Evolutionary conservation across 2,113 vertebrate genomes (phyloP), one percentile per base, ranked within the genome.

Genomic region (Notothenia coriiceps): DNA sequence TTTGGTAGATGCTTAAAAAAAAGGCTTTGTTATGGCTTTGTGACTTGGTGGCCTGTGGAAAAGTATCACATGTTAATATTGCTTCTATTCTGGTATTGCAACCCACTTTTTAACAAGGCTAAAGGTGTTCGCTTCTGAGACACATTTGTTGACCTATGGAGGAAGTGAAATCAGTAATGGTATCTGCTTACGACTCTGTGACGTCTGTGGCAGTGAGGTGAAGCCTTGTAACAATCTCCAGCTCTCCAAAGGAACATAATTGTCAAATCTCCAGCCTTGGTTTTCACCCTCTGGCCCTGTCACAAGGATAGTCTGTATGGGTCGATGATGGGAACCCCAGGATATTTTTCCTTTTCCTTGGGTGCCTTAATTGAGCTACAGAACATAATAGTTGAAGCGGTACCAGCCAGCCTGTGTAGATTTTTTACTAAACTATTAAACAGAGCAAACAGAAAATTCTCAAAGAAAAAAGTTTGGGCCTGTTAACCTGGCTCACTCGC

Each of bases 401-500:
- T 51, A 51, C 64, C 61, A 13, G 20, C 44, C 29, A 44, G 49
- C 52, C 64, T 49, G 60, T 76, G 59, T 55, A 22, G 68, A 80
- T 46, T 62, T 76, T 46, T 86, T 55, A 43, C 35, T 35, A 5
- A 79, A 64, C 75, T 55, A 35, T 61, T 74, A 64, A 78, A 52
- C n/a, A 40, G 35, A 77, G 70, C 51, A 75, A 82, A 79, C 61
- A 76, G 43, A 82, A 62, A 77, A 22, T 70, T 68, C 50, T 54
- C 10, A 51, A 43, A 74, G 18, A 29, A 22, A 82, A 59, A 35
- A 20, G 17, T 73, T 69, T 61, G 17, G 66, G 61, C 59, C 57
- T 59, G 51, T 77, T 72, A 83, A 86, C 71, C 77, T 83, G 78
- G 76, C 83, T 88, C 65, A 25, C 50, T 82, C 71, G 52, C 74